These are phyloP conservation scores for Periophthalmodon schlosseri DNA, from an alignment of 2,113 vertebrate genomes.

Conservation along the genomic window DNA sequence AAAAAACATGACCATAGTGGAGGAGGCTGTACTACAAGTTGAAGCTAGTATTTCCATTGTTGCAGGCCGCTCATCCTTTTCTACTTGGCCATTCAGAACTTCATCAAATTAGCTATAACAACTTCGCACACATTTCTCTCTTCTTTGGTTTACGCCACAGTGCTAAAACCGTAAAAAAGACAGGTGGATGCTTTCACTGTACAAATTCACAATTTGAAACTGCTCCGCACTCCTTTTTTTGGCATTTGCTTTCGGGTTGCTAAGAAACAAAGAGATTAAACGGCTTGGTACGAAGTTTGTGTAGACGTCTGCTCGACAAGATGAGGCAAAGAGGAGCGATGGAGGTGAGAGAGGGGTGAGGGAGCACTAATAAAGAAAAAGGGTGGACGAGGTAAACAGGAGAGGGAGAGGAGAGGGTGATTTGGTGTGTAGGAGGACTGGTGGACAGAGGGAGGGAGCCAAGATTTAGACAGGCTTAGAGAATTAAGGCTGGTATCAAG, in stretches of 20 bases:
- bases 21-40: background rate
- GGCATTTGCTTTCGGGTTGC: slow-evolving; percentile 44
- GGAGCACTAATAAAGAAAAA: background rate
- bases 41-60: slow-evolving; percentile 7
- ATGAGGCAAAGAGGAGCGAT: slow-evolving; percentile 18
- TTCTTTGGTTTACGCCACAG: background rate
- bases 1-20: background rate
- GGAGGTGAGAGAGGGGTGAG: slow-evolving; percentile 7
- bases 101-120: background rate
- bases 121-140: background rate
- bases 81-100: background rate
- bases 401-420: slow-evolving; percentile 24
- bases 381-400: slow-evolving; percentile 14
- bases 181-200: slow-evolving; percentile 7
- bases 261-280: slow-evolving; percentile 56
- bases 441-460: slow-evolving; percentile 21
- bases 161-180: background rate
- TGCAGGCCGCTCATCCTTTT: background rate
- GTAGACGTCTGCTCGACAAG: slow-evolving; percentile 28
- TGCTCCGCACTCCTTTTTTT: slow-evolving; percentile 7
- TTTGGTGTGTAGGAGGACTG: slow-evolving; percentile 43
- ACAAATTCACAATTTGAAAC: slow-evolving; percentile 13
- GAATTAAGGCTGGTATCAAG: slow-evolving; percentile 17
- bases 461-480: slow-evolving; percentile 35
- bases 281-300: slow-evolving; percentile 34